Percentiles rank a stretch among this genome's conserved stretches.
phyloP scores from a whole-genome alignment of 1,140 invertebrate species.

The Drosophila ficusphila region DNA sequence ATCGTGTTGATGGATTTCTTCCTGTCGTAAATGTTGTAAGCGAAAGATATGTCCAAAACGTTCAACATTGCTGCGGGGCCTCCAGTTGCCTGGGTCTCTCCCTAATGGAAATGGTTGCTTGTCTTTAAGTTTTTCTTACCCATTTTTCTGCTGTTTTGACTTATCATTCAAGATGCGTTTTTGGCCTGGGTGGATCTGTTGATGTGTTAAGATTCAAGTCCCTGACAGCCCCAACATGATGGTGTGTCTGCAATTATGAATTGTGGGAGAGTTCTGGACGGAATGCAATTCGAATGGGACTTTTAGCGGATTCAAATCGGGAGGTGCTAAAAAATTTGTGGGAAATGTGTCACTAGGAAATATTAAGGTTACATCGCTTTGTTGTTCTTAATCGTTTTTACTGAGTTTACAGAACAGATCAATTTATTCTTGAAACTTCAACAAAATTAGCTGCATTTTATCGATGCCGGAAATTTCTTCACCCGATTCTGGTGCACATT shows the following conservation, averaged over 20 bases:
- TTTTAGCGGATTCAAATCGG: neutral
- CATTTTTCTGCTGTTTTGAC: constrained; percentile 33
- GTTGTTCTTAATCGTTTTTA: no score
- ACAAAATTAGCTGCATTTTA: no score
- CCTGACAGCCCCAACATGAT: neutral
- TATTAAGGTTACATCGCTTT: neutral
- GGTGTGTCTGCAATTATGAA: neutral
- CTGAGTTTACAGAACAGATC: no score
- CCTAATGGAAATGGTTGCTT: constrained; percentile 12
- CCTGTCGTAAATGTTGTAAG: constrained; percentile 72
- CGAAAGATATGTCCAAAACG: constrained; percentile 54
- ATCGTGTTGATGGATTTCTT: constrained; percentile 79
- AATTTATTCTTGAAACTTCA: no score
- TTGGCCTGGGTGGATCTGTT: constrained; percentile 28
- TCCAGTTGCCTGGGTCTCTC: constrained; percentile 1
- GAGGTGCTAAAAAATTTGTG: neutral
- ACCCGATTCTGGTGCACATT: neutral
- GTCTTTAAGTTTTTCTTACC: constrained; percentile 9
- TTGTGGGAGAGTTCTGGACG: constrained; percentile 39
- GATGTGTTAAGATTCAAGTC: constrained; percentile 23
- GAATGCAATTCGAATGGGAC: constrained; percentile 1
- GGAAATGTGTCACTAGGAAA: constrained; percentile 16
- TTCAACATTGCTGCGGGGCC: constrained; percentile 38
- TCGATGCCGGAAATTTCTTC: neutral
- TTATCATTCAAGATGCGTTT: constrained; percentile 58